Conservation (phyloP, 1,140 invertebrate genomes). For the Muscidifurax raptorellus region DNA sequence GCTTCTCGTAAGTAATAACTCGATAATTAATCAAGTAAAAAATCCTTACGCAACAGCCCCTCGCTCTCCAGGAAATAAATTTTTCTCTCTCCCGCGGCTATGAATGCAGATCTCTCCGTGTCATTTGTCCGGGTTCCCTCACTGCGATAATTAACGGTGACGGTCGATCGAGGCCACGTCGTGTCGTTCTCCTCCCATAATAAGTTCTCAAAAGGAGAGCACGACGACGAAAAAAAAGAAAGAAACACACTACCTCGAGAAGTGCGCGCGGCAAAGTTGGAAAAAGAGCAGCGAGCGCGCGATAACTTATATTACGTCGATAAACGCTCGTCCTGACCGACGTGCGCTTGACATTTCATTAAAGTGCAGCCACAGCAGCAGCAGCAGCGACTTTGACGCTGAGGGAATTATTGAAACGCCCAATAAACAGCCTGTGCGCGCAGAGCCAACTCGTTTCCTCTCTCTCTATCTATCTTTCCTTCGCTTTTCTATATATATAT, state of each 20-base stretch:
- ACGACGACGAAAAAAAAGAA: not conserved
- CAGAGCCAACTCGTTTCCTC: slow-evolving; percentile 15
- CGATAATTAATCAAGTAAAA: too few relatives aligned
- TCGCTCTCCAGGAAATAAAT: too few relatives aligned
- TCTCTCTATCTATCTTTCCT: not conserved
- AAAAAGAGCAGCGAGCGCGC: slow-evolving; percentile 36
- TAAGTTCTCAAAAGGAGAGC: not conserved
- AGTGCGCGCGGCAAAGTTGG: not conserved
- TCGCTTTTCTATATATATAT: slow-evolving; percentile 10
- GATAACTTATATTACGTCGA: slow-evolving; percentile 52
- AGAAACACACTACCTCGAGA: not conserved
- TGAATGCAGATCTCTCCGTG: not conserved
- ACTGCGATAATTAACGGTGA: slow-evolving; percentile 10
- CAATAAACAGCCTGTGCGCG: slow-evolving; percentile 39
- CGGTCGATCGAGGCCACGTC: not conserved
- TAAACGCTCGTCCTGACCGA: slow-evolving; percentile 42
- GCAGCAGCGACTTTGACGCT: slow-evolving; percentile 24
- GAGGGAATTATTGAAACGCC: slow-evolving; percentile 46
- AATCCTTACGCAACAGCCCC: too few relatives aligned
- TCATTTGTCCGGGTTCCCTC: not conserved
- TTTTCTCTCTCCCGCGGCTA: too few relatives aligned
- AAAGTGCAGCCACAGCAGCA: slow-evolving; percentile 35
- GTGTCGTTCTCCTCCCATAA: not conserved
- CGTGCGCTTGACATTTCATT: slow-evolving; percentile 54
- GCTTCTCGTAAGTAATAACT: too few relatives aligned